These are phyloP conservation scores for Heliconius charithonia DNA, from an alignment of 2,888 invertebrate genomes.

Conservation along the genomic window DNA sequence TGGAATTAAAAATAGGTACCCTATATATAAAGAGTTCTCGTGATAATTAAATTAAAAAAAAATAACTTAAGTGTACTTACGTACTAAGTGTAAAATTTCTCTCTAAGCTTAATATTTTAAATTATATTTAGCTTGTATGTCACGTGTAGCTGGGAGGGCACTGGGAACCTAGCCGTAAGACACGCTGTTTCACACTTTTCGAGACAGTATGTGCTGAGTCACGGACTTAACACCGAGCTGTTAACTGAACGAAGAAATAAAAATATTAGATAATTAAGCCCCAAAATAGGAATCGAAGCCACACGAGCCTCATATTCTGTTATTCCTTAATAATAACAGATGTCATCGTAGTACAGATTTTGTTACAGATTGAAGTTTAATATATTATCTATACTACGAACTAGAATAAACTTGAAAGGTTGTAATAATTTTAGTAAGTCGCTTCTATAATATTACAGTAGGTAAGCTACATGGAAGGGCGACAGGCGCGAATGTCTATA, in stretches of 20 bases:
- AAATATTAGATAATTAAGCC: not conserved
- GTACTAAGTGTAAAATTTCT: not conserved
- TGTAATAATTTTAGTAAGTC: conserved; percentile 1
- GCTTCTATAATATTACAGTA: conserved; percentile 8
- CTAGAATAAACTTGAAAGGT: not conserved
- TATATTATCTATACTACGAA: not conserved
- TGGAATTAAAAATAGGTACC: conserved; percentile 67
- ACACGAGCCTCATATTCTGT: not conserved
- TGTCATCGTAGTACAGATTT: not conserved
- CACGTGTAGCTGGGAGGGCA: not conserved
- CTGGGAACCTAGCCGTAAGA: not conserved
- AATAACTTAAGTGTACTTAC: no score
- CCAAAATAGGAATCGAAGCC: not conserved
- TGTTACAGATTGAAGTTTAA: not conserved
- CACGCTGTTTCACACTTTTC: not conserved
- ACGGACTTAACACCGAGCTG: not conserved
- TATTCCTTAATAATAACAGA: not conserved
- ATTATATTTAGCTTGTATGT: no score
- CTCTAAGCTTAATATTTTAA: no score
- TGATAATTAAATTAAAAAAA: conserved; percentile 13
- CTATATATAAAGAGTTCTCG: conserved; percentile 57
- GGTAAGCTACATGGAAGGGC: not conserved
- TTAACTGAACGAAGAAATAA: not conserved
- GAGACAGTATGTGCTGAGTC: not conserved
- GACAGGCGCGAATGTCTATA: conserved; percentile 14